phyloP scores from a whole-genome alignment of 2,888 invertebrate species.

The Phyllotreta cruciferae region DNA sequence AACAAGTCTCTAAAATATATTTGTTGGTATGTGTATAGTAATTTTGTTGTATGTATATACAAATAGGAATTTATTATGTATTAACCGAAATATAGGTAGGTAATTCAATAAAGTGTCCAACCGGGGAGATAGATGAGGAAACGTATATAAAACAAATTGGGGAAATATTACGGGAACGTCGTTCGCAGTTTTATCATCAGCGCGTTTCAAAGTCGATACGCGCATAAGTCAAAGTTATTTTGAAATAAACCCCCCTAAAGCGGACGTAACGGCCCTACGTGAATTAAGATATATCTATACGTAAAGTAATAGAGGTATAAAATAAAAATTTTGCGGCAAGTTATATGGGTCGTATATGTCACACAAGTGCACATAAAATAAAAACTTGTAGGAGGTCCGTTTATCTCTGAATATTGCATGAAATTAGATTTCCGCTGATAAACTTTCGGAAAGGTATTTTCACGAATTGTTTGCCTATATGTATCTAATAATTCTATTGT shows the following conservation, averaged over 20 bases:
- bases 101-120: no score
- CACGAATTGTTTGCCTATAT: no score
- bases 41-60: no score
- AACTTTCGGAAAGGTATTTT: constrained; percentile 4
- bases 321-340: constrained; percentile 41
- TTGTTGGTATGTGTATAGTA: no score
- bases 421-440: constrained; percentile 40
- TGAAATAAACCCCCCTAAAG: constrained; percentile 32
- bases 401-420: constrained; percentile 42
- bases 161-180: background rate
- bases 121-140: constrained; percentile 6
- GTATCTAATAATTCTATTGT: no score
- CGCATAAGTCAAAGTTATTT: constrained; percentile 40
- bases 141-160: constrained; percentile 7
- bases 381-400: constrained; percentile 39
- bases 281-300: constrained; percentile 41
- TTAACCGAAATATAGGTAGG: no score
- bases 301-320: constrained; percentile 41
- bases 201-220: constrained; percentile 20
- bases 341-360: constrained; percentile 46
- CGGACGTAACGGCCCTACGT: constrained; percentile 29
- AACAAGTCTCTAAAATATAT: no score
- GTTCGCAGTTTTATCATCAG: constrained; percentile 15
- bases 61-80: no score
- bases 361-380: constrained; percentile 44